A percentile compares a stretch with the other conserved stretches of the same genome.
These are phyloP conservation scores for Miichthys miiuy DNA, from an alignment of 2,797 vertebrate species.

Conservation along the genomic window DNA sequence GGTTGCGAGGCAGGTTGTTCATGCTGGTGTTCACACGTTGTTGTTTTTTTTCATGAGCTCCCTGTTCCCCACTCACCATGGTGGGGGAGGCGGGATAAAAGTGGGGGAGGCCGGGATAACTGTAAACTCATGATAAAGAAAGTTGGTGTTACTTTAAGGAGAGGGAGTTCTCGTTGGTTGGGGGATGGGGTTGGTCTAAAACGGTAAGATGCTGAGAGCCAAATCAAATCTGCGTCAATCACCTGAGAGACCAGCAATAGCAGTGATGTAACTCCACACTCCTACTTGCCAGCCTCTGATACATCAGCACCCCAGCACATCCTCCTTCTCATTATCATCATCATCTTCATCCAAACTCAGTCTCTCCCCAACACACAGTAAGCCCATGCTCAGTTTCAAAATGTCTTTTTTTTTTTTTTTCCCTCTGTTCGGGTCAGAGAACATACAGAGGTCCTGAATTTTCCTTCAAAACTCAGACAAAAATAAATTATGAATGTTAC, in stretches of 20 bases:
- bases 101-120: slow-evolving; percentile 19
- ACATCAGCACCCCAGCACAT: slow-evolving; percentile 27
- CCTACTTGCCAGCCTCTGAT: slow-evolving; percentile 29
- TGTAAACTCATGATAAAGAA: slow-evolving; percentile 77
- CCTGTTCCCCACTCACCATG: slow-evolving; percentile 41
- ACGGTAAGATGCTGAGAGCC: slow-evolving; percentile 39
- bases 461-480: slow-evolving; percentile 89
- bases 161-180: slow-evolving; percentile 53
- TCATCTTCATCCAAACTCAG: slow-evolving; percentile 36
- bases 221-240: slow-evolving; percentile 54
- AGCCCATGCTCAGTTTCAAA: slow-evolving; percentile 57
- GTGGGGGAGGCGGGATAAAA: slow-evolving; percentile 29
- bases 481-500: slow-evolving; percentile 97
- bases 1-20: slow-evolving; percentile 74
- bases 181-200: slow-evolving; percentile 22
- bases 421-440: slow-evolving; percentile 62
- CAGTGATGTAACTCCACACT: slow-evolving; percentile 31
- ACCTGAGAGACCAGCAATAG: slow-evolving; percentile 44
- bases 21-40: slow-evolving; percentile 86
- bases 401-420: slow-evolving; percentile 52
- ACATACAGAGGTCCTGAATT: slow-evolving; percentile 88
- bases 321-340: slow-evolving; percentile 32
- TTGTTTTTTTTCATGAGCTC: slow-evolving; percentile 67
- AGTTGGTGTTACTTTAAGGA: slow-evolving; percentile 44
- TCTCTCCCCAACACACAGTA: slow-evolving; percentile 40